These are phyloP conservation scores for Puma concolor DNA, from an alignment of 2,113 vertebrate genomes.

Conservation along the genomic window DNA sequence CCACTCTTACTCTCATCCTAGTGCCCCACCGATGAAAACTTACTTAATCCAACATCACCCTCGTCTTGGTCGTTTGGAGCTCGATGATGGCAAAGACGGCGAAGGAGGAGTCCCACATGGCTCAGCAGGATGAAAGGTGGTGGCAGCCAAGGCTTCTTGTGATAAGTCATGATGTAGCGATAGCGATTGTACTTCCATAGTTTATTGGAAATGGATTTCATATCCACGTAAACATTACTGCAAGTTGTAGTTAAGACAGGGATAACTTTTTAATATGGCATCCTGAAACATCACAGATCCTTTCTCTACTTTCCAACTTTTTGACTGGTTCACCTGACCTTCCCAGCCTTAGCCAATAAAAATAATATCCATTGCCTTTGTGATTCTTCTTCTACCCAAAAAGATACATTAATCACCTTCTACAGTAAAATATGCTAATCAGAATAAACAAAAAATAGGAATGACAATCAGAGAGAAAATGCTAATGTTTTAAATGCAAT, in stretches of 20 bases:
- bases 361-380: neutral
- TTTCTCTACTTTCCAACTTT: neutral
- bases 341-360: neutral
- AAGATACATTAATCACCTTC: neutral
- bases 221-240: slow-evolving; percentile 95
- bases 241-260: slow-evolving; percentile 4
- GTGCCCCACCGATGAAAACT: slow-evolving; percentile 77
- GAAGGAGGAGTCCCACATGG: slow-evolving; percentile 88
- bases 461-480: neutral
- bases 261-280: neutral
- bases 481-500: neutral
- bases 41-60: slow-evolving; percentile 92
- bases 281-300: neutral
- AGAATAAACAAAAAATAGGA: neutral
- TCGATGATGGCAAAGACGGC: slow-evolving; percentile 84
- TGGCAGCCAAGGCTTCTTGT: slow-evolving; percentile 95
- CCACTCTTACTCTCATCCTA: neutral
- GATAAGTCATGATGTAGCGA: slow-evolving; percentile 97
- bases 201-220: slow-evolving; percentile 94
- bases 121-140: slow-evolving; percentile 94
- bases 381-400: neutral
- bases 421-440: neutral
- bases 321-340: neutral
- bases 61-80: slow-evolving; percentile 87
- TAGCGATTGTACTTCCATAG: slow-evolving; percentile 99